Evolutionary conservation across 2,797 vertebrate genomes (phyloP).

Genomic region (Leptatherina wallacei): DNA sequence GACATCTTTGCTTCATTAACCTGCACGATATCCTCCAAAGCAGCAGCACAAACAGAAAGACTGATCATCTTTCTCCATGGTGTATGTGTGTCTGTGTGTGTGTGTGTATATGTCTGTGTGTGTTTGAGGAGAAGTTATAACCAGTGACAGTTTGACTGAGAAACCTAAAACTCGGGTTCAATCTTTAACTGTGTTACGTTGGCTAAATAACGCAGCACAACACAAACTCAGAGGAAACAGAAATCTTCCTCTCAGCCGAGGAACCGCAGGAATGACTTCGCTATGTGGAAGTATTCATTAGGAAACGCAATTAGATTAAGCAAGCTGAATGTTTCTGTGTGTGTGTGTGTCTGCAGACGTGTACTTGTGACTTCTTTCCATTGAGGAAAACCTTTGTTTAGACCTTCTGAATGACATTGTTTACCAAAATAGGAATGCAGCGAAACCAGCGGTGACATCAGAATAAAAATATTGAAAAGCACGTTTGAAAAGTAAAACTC

Average conservation of each 20-base stretch:
- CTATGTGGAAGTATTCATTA: constrained; percentile 59
- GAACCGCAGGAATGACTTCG: constrained; percentile 54
- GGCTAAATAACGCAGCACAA: not conserved
- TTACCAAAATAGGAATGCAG: constrained; percentile 45
- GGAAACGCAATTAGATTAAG: constrained; percentile 65
- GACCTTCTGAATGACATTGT: constrained; percentile 27
- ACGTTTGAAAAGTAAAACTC: too few species aligned
- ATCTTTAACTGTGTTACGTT: not conserved
- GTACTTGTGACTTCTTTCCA: constrained; percentile 32
- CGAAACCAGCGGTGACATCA: constrained; percentile 18
- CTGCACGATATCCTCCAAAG: not conserved
- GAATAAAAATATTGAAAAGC: not conserved
- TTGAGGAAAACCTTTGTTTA: constrained; percentile 49
- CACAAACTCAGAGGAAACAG: constrained; percentile 13
- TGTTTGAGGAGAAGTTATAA: too few species aligned
- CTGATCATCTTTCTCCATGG: too few species aligned
- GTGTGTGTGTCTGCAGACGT: constrained; percentile 10
- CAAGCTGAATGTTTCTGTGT: constrained; percentile 48
- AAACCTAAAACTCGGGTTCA: not conserved
- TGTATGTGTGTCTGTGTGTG: constrained; percentile 14
- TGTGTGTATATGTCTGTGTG: not conserved
- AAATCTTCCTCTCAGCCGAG: constrained; percentile 41
- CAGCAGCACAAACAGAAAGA: not conserved
- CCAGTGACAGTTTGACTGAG: too few species aligned
- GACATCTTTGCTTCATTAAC: not conserved